Conservation (phyloP, 2,888 invertebrate genomes). For the Bembecia ichneumoniformis region DNA sequence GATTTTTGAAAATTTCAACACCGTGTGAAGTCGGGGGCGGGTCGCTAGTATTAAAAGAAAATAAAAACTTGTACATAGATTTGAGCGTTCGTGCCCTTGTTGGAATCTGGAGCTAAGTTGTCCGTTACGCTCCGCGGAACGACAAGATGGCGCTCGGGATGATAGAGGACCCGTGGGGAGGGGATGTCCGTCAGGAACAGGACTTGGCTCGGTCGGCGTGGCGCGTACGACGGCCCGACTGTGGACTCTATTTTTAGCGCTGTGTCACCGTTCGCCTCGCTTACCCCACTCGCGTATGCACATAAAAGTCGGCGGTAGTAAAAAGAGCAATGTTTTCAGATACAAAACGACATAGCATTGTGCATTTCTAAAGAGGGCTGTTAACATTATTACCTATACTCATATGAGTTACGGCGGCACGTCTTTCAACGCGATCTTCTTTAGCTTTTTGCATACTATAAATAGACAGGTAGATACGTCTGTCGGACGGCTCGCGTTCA, state of each 20-base stretch:
- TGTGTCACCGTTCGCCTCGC: constrained; percentile 54
- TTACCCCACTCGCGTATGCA: constrained; percentile 27
- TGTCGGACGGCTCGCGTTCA: too few relatives aligned
- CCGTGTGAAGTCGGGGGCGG: too few relatives aligned
- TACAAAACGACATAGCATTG: not conserved
- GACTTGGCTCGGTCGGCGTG: constrained; percentile 19
- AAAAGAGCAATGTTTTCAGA: constrained; percentile 16
- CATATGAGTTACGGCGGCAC: too few relatives aligned
- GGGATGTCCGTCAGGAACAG: constrained; percentile 30
- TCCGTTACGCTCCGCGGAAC: constrained; percentile 43
- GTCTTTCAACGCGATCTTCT: too few relatives aligned
- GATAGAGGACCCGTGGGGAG: constrained; percentile 23
- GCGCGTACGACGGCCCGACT: constrained; percentile 35
- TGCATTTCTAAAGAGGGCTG: not conserved
- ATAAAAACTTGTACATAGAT: too few relatives aligned
- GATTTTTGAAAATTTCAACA: too few relatives aligned
- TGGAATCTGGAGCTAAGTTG: constrained; percentile 36
- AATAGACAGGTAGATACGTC: too few relatives aligned
- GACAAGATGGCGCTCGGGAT: constrained; percentile 57
- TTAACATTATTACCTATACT: too few relatives aligned
- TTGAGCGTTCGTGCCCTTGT: not conserved
- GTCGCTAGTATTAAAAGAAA: too few relatives aligned
- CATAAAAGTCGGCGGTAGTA: constrained; percentile 16
- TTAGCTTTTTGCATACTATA: too few relatives aligned
- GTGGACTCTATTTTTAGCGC: constrained; percentile 65